Conservation (phyloP, 2,113 vertebrate genomes). For the Haemorhous mexicanus region DNA sequence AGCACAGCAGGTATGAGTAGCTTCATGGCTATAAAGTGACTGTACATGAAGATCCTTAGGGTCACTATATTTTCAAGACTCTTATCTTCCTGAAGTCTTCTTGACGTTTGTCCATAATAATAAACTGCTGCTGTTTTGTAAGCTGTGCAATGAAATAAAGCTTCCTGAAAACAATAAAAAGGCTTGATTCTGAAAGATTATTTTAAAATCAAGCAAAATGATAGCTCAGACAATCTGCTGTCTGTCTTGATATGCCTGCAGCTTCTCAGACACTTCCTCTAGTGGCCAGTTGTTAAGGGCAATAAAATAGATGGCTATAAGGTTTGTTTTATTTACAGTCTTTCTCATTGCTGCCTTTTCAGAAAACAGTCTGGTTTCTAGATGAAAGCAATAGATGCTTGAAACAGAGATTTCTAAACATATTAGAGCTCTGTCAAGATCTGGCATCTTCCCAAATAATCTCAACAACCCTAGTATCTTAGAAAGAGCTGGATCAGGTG, state of each 20-base stretch:
- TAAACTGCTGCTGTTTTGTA: neutral
- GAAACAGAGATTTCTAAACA: neutral
- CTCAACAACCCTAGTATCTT: neutral
- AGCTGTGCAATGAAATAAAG: constrained; percentile 3
- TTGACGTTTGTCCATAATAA: neutral
- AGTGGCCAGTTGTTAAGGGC: constrained; percentile 85
- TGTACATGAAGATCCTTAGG: neutral
- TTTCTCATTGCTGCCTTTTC: neutral
- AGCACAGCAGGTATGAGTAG: neutral
- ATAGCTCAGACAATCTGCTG: constrained; percentile 69
- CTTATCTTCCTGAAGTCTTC: neutral
- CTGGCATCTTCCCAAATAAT: neutral
- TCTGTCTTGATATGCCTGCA: constrained; percentile 74
- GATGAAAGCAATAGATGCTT: neutral
- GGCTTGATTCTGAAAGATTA: neutral
- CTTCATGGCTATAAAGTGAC: neutral
- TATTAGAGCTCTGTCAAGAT: neutral
- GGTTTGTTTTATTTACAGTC: neutral
- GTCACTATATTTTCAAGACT: neutral
- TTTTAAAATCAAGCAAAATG: neutral
- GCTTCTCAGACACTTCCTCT: constrained; percentile 80
- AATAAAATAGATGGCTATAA: neutral
- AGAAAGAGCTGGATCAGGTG: neutral
- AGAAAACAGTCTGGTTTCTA: neutral
- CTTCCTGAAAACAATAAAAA: neutral